Base-by-base conservation (phyloP, 2,797 vertebrate species). In the Heliangelus exortis region DNA sequence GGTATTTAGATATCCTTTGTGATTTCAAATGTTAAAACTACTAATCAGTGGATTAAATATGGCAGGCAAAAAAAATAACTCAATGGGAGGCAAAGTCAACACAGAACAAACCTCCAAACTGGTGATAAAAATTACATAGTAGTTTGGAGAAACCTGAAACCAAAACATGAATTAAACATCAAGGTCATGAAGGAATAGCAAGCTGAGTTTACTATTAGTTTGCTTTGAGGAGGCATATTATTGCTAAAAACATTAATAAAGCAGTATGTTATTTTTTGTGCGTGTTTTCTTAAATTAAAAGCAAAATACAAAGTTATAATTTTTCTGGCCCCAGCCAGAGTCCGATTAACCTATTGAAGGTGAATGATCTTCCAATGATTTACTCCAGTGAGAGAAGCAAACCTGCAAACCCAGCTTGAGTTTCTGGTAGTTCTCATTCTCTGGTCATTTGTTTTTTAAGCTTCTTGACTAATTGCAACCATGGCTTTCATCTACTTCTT, bases 81-180 rank as follows among this genome's bases (percentile, higher is more conserved):
- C 89, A 48, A 62, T 92, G 89, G 90, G 95, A 94, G 92, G 90
- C 91, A 95, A 92, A 95, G 63, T 93, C 90, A 95, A 93, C 88
- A 95, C 2, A 87, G 83, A 86, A 68, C 21, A 85, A 94, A 84
- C 47, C 45, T 92, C 90, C 33, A 89, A 80, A 93, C n/a, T 87
- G 67, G 72, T 78, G 78, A 84, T 87, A 92, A 93, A 93, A 95
- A 78, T 95, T 94, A 65, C 53, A 73, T 53, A 81, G 84, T 66
- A 55, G 45, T 20, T 51, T 80, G 47, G n/a, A 90, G 89, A 92
- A 95, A 94, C 50, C 77, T 85, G 81, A 96, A 94, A 85, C 72
- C 68, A 89, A 95, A 96, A 92, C 68, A 87, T 65, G 47, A 92
- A 68, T 92, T 80, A 87, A 92, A 79, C 47, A 62, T 75, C 54